Percentiles rank a stretch among this genome's conserved stretches.
These are phyloP conservation scores for Cyclargus thomasi DNA, from an alignment of 1,140 invertebrate genomes.

Conservation along the genomic window DNA sequence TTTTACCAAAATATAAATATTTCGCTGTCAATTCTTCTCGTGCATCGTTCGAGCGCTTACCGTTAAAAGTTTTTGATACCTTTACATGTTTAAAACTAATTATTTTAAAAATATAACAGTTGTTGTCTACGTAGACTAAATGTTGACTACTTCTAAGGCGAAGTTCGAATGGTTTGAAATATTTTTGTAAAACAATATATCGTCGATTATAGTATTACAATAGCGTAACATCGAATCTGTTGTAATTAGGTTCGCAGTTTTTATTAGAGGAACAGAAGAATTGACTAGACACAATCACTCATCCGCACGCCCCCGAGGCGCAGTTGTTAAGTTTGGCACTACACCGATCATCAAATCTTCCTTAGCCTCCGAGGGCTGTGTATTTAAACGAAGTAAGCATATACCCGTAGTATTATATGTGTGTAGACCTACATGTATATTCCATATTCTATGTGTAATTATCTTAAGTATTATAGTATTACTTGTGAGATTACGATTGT, in stretches of 20 bases:
- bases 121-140: constrained; percentile 57
- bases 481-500: constrained; percentile 15
- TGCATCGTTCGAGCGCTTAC: constrained; percentile 12
- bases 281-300: constrained; percentile 10
- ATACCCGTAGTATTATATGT: constrained; percentile 20
- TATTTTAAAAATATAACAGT: constrained; percentile 28
- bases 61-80: constrained; percentile 55
- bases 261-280: constrained; percentile 17
- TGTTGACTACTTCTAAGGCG: constrained; percentile 71
- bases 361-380: constrained; percentile 4
- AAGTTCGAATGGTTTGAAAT: constrained; percentile 20
- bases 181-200: constrained; percentile 19
- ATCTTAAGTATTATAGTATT: constrained; percentile 18
- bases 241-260: constrained; percentile 7
- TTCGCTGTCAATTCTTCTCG: constrained; percentile 14
- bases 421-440: constrained; percentile 21
- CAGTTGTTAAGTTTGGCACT: neutral
- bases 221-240: constrained; percentile 16
- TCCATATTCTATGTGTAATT: constrained; percentile 24
- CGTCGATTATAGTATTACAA: constrained; percentile 15
- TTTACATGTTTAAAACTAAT: constrained; percentile 53
- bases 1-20: neutral
- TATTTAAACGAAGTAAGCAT: constrained; percentile 11
- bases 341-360: constrained; percentile 4
- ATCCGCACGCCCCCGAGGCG: neutral